phyloP scores from a whole-genome alignment of 2,113 vertebrate genomes.

The Eclectus roratus region DNA sequence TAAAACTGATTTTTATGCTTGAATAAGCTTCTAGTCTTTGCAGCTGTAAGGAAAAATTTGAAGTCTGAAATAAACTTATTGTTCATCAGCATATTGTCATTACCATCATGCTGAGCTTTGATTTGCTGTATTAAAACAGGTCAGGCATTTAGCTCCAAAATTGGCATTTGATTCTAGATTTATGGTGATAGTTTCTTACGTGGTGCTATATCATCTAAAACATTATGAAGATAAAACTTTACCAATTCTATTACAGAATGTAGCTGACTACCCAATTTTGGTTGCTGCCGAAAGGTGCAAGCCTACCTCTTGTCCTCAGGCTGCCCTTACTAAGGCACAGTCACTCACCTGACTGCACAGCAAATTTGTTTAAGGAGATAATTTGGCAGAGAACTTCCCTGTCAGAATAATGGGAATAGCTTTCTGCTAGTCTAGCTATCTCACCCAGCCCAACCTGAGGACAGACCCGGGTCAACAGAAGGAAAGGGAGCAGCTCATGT shows the following conservation, averaged over 20 bases:
- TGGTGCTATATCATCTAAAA: neutral
- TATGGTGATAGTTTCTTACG: neutral
- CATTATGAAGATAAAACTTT: neutral
- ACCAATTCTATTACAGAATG: neutral
- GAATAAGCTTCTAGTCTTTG: neutral
- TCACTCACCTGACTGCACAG: neutral
- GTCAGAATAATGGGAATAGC: neutral
- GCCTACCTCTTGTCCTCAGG: neutral
- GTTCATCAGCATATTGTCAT: neutral
- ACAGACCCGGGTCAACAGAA: neutral
- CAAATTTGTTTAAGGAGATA: neutral
- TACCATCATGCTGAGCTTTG: neutral
- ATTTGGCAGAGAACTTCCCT: neutral
- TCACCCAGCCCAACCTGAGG: neutral
- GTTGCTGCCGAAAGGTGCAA: neutral
- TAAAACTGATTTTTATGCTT: neutral
- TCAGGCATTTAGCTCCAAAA: neutral
- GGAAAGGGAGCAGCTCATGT: neutral
- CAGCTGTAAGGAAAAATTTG: neutral
- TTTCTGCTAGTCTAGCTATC: slow-evolving; percentile 26
- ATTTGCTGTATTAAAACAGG: neutral
- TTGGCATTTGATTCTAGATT: neutral
- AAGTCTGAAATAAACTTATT: neutral
- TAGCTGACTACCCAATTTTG: neutral
- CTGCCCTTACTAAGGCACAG: rapidly evolving